Percentiles rank a stretch among this genome's conserved stretches.
These are phyloP conservation scores for Crotalus tigris DNA, from an alignment of 2,113 vertebrate genomes.

Conservation along the genomic window DNA sequence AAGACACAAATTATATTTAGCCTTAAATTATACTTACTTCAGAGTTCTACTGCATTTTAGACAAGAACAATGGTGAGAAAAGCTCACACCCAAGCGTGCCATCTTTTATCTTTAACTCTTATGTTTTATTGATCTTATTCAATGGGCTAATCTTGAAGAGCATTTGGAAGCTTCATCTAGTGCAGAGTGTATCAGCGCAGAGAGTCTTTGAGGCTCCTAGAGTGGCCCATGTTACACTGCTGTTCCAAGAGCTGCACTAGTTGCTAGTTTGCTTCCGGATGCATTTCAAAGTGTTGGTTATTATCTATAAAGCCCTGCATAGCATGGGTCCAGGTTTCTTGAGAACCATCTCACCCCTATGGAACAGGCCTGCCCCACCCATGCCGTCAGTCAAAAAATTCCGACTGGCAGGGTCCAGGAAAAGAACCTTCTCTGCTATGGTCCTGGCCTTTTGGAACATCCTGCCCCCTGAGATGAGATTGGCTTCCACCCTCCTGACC, in stretches of 20 bases:
- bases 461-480: neutral
- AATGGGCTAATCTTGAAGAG: neutral
- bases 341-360: neutral
- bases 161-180: neutral
- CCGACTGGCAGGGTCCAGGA: neutral
- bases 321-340: neutral
- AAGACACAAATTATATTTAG: neutral
- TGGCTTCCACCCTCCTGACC: neutral
- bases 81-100: neutral
- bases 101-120: neutral
- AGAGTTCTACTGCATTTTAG: neutral
- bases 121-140: neutral
- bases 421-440: neutral
- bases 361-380: neutral
- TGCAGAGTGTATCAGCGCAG: neutral
- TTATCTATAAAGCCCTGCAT: neutral
- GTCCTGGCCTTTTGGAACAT: neutral
- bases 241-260: neutral
- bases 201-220: neutral
- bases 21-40: neutral
- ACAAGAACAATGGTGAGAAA: neutral
- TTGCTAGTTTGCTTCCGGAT: neutral
- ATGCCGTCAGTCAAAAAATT: neutral
- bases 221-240: neutral
- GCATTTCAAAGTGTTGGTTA: neutral